A percentile compares a stretch with the other conserved stretches of the same genome.
Conservation (phyloP, 2,888 invertebrate species). For the Pseudoips prasinana region DNA sequence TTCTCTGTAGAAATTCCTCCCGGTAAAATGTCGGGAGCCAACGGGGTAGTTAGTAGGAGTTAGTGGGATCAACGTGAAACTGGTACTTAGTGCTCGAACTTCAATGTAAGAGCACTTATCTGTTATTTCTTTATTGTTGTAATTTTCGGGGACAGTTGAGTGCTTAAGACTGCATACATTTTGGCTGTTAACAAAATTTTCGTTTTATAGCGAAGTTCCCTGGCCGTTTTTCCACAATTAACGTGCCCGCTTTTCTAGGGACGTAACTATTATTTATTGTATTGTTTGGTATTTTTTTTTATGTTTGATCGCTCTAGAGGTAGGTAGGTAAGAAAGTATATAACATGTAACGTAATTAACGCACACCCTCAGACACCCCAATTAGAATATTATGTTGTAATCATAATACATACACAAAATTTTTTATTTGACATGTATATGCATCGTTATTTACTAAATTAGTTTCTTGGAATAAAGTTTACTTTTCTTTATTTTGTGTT, state of each 20-base stretch:
- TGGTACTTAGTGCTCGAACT: constrained; percentile 25
- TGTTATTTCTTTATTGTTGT: constrained; percentile 56
- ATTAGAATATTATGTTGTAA: too few species aligned
- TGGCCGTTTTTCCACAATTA: constrained; percentile 22
- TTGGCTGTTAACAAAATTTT: constrained; percentile 31
- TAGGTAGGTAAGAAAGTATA: too few species aligned
- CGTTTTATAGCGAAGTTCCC: constrained; percentile 23
- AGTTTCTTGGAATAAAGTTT: too few species aligned
- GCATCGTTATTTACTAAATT: too few species aligned
- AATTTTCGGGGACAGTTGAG: constrained; percentile 52
- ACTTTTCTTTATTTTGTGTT: too few species aligned
- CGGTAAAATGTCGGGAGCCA: neutral
- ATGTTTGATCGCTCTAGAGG: too few species aligned
- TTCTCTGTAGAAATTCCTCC: neutral
- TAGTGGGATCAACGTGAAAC: constrained; percentile 14
- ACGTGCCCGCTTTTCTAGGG: constrained; percentile 6
- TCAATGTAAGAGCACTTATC: constrained; percentile 49
- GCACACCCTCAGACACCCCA: too few species aligned
- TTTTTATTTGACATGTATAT: too few species aligned
- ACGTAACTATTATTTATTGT: constrained; percentile 4
- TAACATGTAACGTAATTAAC: too few species aligned
- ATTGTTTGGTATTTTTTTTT: constrained; percentile 9
- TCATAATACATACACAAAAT: too few species aligned
- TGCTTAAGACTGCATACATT: constrained; percentile 47
- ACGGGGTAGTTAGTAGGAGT: neutral